A percentile compares a stretch with the other conserved stretches of the same genome.
Conservation (phyloP, 2,797 vertebrate genomes). For the Acanthurus leucopareius region DNA sequence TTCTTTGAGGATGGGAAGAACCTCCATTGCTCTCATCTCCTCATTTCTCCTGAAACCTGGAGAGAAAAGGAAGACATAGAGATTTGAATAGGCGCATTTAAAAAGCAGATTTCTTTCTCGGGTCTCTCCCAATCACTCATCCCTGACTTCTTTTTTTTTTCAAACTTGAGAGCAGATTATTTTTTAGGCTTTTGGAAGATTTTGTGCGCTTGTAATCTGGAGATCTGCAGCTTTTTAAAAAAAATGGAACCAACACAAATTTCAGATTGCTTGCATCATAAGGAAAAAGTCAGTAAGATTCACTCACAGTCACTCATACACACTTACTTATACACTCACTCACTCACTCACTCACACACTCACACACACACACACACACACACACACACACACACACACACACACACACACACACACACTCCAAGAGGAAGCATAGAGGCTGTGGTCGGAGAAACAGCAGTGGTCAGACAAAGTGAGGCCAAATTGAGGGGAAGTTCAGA, state of each 20-base stretch:
- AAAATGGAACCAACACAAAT: slow-evolving; percentile 17
- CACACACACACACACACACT: slow-evolving; percentile 23
- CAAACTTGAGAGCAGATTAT: slow-evolving; percentile 36
- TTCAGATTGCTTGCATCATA: slow-evolving; percentile 35
- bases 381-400: background rate
- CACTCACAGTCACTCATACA: background rate
- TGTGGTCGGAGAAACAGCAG: slow-evolving; percentile 50
- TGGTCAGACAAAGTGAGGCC: slow-evolving; percentile 59
- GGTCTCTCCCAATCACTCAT: background rate
- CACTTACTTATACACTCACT: too few species aligned
- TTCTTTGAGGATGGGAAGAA: slow-evolving; percentile 97
- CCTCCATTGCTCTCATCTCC: slow-evolving; percentile 98
- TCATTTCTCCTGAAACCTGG: slow-evolving; percentile 97
- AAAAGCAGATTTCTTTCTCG: background rate
- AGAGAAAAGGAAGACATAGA: slow-evolving; percentile 27
- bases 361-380: slow-evolving; percentile 20
- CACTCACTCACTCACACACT: background rate
- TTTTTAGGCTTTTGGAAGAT: slow-evolving; percentile 38
- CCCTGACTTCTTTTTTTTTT: background rate
- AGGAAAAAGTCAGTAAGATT: slow-evolving; percentile 41
- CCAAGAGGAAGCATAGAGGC: slow-evolving; percentile 14
- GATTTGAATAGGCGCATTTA: background rate
- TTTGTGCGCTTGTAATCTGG: slow-evolving; percentile 49
- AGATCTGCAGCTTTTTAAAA: slow-evolving; percentile 31
- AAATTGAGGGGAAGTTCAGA: slow-evolving; percentile 35